Percentiles rank a stretch among this genome's conserved stretches.
Conservation (phyloP, 2,113 vertebrate species). For the Engraulis encrasicolus region DNA sequence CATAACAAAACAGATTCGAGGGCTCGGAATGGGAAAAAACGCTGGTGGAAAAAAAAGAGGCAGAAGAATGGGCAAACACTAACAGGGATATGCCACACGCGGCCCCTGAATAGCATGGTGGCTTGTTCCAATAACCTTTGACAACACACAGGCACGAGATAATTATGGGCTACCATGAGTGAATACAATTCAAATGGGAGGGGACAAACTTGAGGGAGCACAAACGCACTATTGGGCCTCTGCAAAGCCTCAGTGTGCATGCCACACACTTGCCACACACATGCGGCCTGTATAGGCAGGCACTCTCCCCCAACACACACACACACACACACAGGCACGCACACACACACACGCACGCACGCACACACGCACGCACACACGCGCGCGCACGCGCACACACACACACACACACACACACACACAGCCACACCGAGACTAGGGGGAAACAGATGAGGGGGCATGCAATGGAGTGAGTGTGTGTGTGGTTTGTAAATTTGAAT, state of each 20-base stretch:
- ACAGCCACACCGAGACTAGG: not conserved
- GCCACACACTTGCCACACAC: conserved; percentile 55
- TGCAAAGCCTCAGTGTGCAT: conserved; percentile 39
- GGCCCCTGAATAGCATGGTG: conserved; percentile 61
- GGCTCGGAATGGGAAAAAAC: conserved; percentile 58
- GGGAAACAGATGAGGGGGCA: no score
- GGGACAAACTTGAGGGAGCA: conserved; percentile 67
- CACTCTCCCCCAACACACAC: not conserved
- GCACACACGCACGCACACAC: no score
- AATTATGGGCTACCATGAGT: conserved; percentile 66
- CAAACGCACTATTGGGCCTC: conserved; percentile 63
- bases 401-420: no score
- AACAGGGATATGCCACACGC: conserved; percentile 55
- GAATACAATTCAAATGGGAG: conserved; percentile 68
- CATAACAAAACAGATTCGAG: conserved; percentile 58
- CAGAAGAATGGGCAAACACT: conserved; percentile 61
- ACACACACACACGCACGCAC: no score
- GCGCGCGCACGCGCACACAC: no score
- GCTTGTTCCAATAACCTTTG: conserved; percentile 69
- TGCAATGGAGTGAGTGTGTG: no score
- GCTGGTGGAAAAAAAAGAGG: conserved; percentile 48
- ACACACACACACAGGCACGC: no score
- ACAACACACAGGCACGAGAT: conserved; percentile 68
- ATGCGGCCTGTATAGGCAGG: no score
- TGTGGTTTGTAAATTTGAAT: no score